Evolutionary conservation across 2,113 vertebrate genomes (phyloP), one percentile per base, ranked within the genome.

Genomic region (Oreochromis spilurus): DNA sequence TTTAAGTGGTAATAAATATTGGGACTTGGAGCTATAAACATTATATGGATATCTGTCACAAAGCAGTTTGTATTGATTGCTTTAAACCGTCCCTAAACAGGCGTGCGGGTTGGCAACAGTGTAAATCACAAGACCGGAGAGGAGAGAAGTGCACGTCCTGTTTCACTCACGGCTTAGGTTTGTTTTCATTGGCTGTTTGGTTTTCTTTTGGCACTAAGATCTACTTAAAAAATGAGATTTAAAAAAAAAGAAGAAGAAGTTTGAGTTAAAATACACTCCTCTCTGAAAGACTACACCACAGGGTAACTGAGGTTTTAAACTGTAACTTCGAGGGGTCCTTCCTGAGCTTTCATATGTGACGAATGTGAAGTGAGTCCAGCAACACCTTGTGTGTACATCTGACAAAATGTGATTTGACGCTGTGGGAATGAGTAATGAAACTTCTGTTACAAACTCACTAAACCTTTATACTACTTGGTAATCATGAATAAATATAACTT

Each of bases 361-460:
- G 3, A 52, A 31, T 8, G 26, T 12, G 4, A 77, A n/a, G 26
- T 34, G 45, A 77, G 24, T 50, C 43, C 40, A 34, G 45, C 26
- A 50, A 77, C 10, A 77, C 26, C 16, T 31, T 77, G 43, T 50
- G 43, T 31, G 26, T 31, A 19, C 45, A 2, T 77, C 70, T 77
- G 10, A 75, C 40, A 48, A 75, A 75, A 75, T 45, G 6, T 48
- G 14, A 50, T 7, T 50, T 77, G 10, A 77, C 17, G 6, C 1
- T 11, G 5, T 45, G 67, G 6, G 4, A 72, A 72, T 24, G 40
- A 45, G 40, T 7, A 72, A 72, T 16, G 21, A 72, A 72, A 17
- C 45, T 29, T 50, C 26, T 31, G 11, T 75, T 75, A 75, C 24
- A 75, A 75, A 75, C 9, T 75, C 43, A 31, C 70, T 50, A 65